Conservation (phyloP, 2,888 invertebrate species). For the Tridacna gigas region DNA sequence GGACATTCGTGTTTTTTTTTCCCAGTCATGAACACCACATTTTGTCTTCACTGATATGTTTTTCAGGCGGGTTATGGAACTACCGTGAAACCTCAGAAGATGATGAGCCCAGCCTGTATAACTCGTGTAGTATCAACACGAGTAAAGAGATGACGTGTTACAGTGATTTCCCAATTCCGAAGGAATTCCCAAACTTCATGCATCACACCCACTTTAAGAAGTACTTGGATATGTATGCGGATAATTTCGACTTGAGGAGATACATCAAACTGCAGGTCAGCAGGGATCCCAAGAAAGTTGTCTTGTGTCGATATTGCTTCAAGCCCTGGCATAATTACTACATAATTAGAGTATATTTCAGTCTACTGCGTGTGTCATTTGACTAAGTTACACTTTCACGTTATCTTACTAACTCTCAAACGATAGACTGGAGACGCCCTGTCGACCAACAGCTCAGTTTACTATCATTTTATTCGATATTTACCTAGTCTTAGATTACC, state of each 20-base stretch:
- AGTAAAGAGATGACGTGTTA: constrained; percentile 70
- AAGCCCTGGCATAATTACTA: too few relatives aligned
- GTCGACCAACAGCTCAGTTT: too few relatives aligned
- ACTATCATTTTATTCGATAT: too few relatives aligned
- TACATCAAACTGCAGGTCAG: constrained; percentile 57
- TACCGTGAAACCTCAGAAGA: constrained; percentile 56
- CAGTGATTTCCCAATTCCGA: constrained; percentile 70
- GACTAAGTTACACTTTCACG: too few relatives aligned
- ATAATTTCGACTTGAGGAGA: constrained; percentile 58
- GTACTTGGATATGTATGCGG: constrained; percentile 65
- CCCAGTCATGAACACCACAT: too few relatives aligned
- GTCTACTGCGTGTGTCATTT: too few relatives aligned
- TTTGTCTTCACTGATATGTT: not conserved
- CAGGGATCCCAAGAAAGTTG: not conserved
- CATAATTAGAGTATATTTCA: too few relatives aligned
- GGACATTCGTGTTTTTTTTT: too few relatives aligned
- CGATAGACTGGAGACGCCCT: too few relatives aligned
- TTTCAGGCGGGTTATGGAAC: constrained; percentile 65
- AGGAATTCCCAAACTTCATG: constrained; percentile 72
- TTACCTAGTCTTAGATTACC: too few relatives aligned
- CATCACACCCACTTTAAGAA: constrained; percentile 67
- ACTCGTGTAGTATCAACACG: constrained; percentile 71
- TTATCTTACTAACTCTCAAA: too few relatives aligned
- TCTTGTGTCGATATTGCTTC: too few relatives aligned
- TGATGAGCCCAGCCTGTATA: constrained; percentile 65